phyloP scores from a whole-genome alignment of 2,797 vertebrate species.

The Parauchenoglanis punctatus region DNA sequence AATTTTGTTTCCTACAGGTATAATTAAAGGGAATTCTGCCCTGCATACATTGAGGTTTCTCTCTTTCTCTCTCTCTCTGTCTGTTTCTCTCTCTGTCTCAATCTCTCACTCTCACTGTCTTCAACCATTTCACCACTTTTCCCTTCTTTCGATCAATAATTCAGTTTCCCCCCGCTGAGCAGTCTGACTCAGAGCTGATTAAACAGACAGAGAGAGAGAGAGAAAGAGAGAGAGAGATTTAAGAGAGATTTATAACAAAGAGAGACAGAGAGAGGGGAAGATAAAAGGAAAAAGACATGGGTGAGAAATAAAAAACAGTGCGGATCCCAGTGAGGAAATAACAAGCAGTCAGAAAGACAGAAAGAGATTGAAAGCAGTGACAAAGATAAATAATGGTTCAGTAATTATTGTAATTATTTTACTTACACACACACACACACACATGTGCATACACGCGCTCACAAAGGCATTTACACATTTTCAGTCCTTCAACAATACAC shows the following conservation, averaged over 20 bases:
- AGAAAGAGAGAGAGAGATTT: slow-evolving; percentile 39
- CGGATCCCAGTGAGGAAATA: slow-evolving; percentile 1
- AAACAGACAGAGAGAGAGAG: slow-evolving; percentile 58
- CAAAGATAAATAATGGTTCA: not conserved
- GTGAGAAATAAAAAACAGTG: not conserved
- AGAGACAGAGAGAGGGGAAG: not conserved
- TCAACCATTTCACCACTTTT: slow-evolving; percentile 48
- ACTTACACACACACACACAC: slow-evolving; percentile 4
- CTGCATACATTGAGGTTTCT: not conserved
- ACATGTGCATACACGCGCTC: slow-evolving; percentile 9
- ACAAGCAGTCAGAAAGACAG: slow-evolving; percentile 23
- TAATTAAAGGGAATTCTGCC: not conserved
- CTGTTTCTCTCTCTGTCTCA: not conserved
- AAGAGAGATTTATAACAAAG: slow-evolving; percentile 12
- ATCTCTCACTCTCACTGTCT: not conserved
- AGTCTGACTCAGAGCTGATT: slow-evolving; percentile 68
- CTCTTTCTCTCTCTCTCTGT: not conserved
- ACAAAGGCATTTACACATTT: not conserved
- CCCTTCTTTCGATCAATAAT: slow-evolving; percentile 70
- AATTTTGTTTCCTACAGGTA: not conserved
- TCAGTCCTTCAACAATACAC: not conserved
- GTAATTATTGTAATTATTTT: not conserved
- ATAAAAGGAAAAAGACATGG: slow-evolving; percentile 1
- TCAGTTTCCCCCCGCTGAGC: slow-evolving; percentile 70
- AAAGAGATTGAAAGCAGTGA: not conserved